These are phyloP conservation scores for Mimumesa dahlbomi DNA, from an alignment of 2,888 invertebrate species.

Conservation along the genomic window DNA sequence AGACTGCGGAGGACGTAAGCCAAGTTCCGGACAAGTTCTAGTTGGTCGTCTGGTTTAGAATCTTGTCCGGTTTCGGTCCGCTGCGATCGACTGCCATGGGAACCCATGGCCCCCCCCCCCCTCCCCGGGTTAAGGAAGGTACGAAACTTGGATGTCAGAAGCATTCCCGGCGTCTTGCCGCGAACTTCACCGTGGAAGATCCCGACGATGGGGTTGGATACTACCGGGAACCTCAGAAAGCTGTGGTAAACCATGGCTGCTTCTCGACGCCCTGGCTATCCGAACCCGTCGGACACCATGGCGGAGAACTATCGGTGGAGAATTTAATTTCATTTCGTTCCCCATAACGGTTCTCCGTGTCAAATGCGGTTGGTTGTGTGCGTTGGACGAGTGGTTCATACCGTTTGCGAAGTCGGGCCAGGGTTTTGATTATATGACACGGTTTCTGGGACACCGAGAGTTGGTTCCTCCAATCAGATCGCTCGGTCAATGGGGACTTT, in stretches of 20 bases:
- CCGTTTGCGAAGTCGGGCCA: no score
- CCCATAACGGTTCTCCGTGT: no score
- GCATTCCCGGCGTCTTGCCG: constrained; percentile 40
- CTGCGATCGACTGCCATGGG: constrained; percentile 40
- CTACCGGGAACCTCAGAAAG: constrained; percentile 27
- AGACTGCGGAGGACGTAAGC: constrained; percentile 36
- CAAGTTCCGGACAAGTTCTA: constrained; percentile 47
- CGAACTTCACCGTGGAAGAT: constrained; percentile 39
- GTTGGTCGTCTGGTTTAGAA: constrained; percentile 19
- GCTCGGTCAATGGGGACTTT: no score
- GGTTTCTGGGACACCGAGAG: no score
- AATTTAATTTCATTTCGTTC: no score
- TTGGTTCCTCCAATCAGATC: no score
- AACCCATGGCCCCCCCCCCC: constrained; percentile 6
- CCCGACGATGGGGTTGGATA: constrained; percentile 24
- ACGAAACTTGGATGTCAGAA: constrained; percentile 49
- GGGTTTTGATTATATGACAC: no score
- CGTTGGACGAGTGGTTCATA: no score
- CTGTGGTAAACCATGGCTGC: constrained; percentile 14
- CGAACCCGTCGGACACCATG: no score
- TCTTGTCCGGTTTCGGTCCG: constrained; percentile 43
- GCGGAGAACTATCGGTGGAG: no score
- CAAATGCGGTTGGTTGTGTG: no score
- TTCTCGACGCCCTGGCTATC: constrained; percentile 12
- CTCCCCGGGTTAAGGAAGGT: constrained; percentile 10